Evolutionary conservation across 2,888 invertebrate species (phyloP).

Genomic region (Polia nebulosa): DNA sequence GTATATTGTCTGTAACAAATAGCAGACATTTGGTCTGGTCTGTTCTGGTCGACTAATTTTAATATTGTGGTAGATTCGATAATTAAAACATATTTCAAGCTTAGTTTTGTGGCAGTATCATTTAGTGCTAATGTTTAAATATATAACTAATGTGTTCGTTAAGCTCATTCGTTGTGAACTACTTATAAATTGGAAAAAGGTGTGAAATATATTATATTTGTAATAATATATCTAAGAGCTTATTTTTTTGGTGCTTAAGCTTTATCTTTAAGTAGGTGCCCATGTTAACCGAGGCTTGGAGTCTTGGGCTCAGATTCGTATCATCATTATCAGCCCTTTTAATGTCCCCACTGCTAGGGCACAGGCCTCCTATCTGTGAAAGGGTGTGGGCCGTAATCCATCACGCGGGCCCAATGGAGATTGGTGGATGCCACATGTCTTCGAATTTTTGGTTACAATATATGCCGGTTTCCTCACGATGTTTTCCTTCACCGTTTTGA

Average conservation of each 20-base stretch:
- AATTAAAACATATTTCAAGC: conserved; percentile 40
- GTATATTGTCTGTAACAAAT: conserved; percentile 29
- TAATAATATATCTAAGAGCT: neutral
- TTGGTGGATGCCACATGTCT: too few relatives aligned
- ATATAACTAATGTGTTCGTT: conserved; percentile 25
- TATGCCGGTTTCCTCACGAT: too few relatives aligned
- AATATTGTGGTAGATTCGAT: conserved; percentile 21
- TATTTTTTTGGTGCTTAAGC: neutral
- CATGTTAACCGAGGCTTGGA: neutral
- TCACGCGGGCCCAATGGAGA: too few relatives aligned
- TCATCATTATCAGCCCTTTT: too few relatives aligned
- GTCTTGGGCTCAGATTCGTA: neutral
- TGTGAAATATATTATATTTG: conserved; percentile 8
- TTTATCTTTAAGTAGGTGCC: neutral
- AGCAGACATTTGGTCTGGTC: conserved; percentile 26
- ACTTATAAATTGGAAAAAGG: conserved; percentile 3
- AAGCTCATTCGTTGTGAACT: neutral
- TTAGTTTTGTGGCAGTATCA: conserved; percentile 9
- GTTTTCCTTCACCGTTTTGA: too few relatives aligned
- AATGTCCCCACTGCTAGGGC: too few relatives aligned
- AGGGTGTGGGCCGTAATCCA: too few relatives aligned
- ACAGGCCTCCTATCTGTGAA: too few relatives aligned
- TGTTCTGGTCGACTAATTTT: conserved; percentile 23
- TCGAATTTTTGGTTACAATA: too few relatives aligned
- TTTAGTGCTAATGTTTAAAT: too few relatives aligned